Evolutionary conservation across 2,797 vertebrate species (phyloP).

Genomic region (Hoplostethus mediterraneus): DNA sequence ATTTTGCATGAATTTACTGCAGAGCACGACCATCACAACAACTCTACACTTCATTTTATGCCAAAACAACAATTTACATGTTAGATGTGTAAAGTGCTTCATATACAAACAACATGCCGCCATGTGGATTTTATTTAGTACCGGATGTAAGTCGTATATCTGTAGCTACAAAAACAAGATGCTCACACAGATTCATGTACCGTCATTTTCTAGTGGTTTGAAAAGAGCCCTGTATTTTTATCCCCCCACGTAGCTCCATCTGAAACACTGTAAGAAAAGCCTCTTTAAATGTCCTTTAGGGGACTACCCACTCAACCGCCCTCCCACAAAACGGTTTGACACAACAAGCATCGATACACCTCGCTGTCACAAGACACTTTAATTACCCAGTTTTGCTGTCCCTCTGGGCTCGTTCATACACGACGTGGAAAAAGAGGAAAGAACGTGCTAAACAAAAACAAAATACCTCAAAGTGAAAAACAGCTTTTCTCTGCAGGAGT

Average conservation of each 20-base stretch:
- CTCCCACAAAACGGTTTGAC: background rate
- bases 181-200: background rate
- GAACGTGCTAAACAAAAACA: background rate
- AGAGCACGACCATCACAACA: too few relatives aligned
- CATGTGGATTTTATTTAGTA: too few relatives aligned
- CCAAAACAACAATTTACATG: too few relatives aligned
- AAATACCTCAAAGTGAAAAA: background rate
- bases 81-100: too few relatives aligned
- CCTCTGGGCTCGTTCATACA: background rate
- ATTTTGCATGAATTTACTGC: too few relatives aligned
- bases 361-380: background rate
- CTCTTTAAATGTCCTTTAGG: conserved; percentile 7
- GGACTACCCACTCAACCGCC: background rate
- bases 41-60: too few relatives aligned
- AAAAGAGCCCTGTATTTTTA: background rate
- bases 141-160: too few relatives aligned
- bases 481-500: too few relatives aligned
- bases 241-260: background rate
- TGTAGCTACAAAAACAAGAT: too few relatives aligned
- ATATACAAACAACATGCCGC: too few relatives aligned
- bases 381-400: background rate
- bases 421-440: background rate
- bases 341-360: background rate
- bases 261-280: background rate
- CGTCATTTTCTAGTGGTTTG: background rate